Conservation (phyloP, 2,113 vertebrate species). For the Ranitomeya variabilis region DNA sequence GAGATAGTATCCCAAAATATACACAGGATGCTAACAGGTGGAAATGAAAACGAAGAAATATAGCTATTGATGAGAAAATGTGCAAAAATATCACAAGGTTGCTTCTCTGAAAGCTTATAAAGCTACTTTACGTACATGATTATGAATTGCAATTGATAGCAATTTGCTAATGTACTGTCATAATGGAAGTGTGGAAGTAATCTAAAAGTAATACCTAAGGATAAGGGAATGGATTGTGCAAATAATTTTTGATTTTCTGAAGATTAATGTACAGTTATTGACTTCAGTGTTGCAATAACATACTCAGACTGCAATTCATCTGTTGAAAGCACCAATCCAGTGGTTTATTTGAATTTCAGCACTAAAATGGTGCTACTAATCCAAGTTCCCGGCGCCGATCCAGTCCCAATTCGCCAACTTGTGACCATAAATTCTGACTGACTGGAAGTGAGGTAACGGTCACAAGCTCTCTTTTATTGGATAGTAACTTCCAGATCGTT, state of each 20-base stretch:
- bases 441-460: too few species aligned
- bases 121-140: not conserved
- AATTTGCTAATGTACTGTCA: not conserved
- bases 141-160: not conserved
- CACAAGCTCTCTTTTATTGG: too few species aligned
- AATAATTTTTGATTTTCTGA: not conserved
- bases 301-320: too few species aligned
- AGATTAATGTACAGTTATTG: not conserved
- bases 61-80: not conserved
- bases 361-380: too few species aligned
- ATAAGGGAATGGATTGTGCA: not conserved
- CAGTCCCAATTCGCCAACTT: too few species aligned
- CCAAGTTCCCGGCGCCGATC: too few species aligned
- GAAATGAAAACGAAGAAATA: not conserved
- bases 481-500: too few species aligned
- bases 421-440: too few species aligned
- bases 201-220: not conserved
- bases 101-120: not conserved
- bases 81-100: not conserved
- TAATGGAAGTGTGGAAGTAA: not conserved
- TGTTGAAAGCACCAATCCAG: too few species aligned
- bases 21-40: not conserved
- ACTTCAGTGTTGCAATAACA: not conserved
- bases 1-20: not conserved
- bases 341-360: too few species aligned